A percentile compares a stretch with the other conserved stretches of the same genome.
phyloP scores from a whole-genome alignment of 2,113 vertebrate species.

The Plecturocebus donacophilus region DNA sequence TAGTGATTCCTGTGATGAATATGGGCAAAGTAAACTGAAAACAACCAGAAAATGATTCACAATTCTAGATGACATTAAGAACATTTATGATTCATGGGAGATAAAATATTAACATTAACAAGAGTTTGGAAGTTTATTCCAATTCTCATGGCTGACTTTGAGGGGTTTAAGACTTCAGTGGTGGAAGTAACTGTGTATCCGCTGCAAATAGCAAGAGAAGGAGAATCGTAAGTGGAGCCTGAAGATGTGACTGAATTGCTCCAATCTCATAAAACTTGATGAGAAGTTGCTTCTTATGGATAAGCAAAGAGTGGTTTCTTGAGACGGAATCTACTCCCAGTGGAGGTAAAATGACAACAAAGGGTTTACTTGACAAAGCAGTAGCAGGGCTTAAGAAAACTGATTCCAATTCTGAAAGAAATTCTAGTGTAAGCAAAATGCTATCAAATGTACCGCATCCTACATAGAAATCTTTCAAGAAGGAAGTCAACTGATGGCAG shows the following conservation, averaged over 20 bases:
- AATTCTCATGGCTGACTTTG: background rate
- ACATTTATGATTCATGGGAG: background rate
- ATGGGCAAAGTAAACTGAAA: background rate
- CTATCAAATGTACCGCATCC: background rate
- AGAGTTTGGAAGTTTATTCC: background rate
- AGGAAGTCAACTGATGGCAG: background rate
- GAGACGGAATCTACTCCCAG: background rate
- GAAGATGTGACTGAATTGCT: background rate
- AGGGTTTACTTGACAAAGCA: background rate
- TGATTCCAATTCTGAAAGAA: background rate
- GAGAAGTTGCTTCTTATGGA: background rate
- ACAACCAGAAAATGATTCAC: background rate
- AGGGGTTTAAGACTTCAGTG: background rate
- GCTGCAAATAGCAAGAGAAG: too few relatives aligned
- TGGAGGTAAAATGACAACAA: background rate
- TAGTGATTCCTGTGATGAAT: background rate
- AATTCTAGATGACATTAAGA: background rate
- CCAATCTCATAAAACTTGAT: background rate
- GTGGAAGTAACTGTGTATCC: background rate
- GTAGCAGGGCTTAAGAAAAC: background rate
- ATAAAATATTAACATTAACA: background rate
- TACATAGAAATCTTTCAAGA: background rate
- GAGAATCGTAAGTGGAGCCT: too few relatives aligned
- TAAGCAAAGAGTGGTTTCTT: background rate
- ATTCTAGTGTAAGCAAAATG: background rate